phyloP scores from a whole-genome alignment of 2,113 vertebrate species.

The Struthio camelus region DNA sequence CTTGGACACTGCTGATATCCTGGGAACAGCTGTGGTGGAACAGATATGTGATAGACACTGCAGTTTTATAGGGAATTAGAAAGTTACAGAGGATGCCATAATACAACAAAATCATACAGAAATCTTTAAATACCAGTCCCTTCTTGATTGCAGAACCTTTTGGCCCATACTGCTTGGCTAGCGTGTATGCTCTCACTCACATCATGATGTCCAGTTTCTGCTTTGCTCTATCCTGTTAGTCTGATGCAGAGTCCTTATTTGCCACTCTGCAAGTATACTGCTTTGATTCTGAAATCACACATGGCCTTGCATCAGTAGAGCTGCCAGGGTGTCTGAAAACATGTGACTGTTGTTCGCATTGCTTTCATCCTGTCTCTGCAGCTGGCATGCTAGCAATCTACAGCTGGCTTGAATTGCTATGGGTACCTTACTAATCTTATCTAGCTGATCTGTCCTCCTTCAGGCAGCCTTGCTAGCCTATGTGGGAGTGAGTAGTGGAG shows the following conservation, averaged over 20 bases:
- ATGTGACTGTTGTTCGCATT: background rate
- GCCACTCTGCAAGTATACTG: background rate
- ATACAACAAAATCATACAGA: background rate
- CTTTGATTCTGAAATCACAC: background rate
- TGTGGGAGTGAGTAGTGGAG: background rate
- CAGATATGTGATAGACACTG: background rate
- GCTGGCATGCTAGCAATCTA: background rate
- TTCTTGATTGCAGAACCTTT: background rate
- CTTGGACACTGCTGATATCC: background rate
- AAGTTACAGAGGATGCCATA: background rate
- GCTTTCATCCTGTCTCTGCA: background rate
- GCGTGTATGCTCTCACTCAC: background rate
- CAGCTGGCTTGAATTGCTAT: background rate
- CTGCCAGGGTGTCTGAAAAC: background rate
- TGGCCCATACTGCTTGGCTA: background rate
- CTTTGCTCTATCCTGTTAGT: background rate
- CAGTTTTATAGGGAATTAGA: background rate
- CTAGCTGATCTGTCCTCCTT: background rate
- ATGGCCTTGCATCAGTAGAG: background rate
- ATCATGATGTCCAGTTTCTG: background rate
- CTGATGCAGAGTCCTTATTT: background rate
- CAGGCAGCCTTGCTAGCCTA: background rate
- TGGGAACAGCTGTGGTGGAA: background rate
- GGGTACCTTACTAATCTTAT: background rate
- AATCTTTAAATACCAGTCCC: background rate